These are phyloP conservation scores for Gymnarchus niloticus DNA, from an alignment of 2,113 vertebrate genomes.

Conservation along the genomic window DNA sequence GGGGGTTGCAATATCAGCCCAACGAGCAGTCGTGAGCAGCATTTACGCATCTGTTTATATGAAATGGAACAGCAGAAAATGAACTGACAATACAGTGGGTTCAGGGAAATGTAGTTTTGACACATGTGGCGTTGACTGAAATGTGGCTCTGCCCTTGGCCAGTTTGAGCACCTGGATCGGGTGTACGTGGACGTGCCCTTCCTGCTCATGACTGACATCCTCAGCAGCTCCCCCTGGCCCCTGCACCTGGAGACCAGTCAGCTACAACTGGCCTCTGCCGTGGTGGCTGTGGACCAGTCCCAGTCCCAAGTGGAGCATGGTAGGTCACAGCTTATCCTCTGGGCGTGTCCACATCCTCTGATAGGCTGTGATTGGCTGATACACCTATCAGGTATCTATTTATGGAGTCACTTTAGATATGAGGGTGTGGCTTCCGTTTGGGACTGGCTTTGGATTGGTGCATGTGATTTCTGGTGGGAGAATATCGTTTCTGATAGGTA, in stretches of 20 bases:
- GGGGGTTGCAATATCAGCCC: too few relatives aligned
- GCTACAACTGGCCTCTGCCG: slow-evolving; percentile 71
- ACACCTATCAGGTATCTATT: not conserved
- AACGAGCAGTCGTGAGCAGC: too few relatives aligned
- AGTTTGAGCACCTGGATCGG: slow-evolving; percentile 86
- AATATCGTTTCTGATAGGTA: not conserved
- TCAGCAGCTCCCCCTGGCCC: slow-evolving; percentile 88
- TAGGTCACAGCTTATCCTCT: slow-evolving; percentile 40
- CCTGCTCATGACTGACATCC: slow-evolving; percentile 82
- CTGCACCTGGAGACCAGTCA: slow-evolving; percentile 76
- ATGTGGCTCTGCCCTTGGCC: slow-evolving; percentile 24
- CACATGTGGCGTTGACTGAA: too few relatives aligned
- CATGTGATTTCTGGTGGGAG: not conserved
- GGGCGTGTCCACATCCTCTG: not conserved
- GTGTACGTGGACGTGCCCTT: slow-evolving; percentile 86
- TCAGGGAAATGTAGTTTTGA: too few relatives aligned
- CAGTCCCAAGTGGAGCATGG: slow-evolving; percentile 80
- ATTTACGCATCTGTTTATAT: too few relatives aligned
- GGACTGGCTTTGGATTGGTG: not conserved
- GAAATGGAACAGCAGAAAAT: too few relatives aligned
- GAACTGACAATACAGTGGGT: too few relatives aligned
- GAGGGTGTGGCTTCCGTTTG: not conserved
- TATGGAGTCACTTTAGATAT: not conserved
- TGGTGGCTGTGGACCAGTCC: slow-evolving; percentile 71
- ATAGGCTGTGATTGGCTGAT: too few relatives aligned